Evolutionary conservation across 2,113 vertebrate species (phyloP), one percentile per base, ranked within the genome.

Genomic region (Coptodon rendalli): DNA sequence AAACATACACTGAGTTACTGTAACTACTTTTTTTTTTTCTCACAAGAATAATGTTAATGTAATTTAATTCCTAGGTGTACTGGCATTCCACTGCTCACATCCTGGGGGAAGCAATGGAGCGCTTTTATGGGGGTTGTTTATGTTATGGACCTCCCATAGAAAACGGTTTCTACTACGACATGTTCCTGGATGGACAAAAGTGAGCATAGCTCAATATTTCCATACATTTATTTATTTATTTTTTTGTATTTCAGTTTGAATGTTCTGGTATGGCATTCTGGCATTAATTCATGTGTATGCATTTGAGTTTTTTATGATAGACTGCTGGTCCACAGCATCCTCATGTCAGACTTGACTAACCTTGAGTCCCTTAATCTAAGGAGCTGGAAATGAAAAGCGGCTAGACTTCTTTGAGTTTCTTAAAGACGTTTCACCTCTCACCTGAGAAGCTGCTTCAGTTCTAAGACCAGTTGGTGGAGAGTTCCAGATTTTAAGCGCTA

Each of bases 1-100:
- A 52, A 53, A 27, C 24, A 24, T 11, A 24, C 2, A 10, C 78
- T 61, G 38, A 40, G 5, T 56, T 19, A 54, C 3, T 68, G 63
- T 68, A 68, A 38, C 34, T 68, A 22, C 4, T 2, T 66, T 66
- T 66, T 22, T 45, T 40, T 11, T 36, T 0, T 2, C 2, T 34
- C 29, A n/a, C 71, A 45, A 16, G 40, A 80, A 84, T 38, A 52
- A 16, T 38, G 3, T 45, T 22, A 2, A 16, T 50, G 3, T 50
- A 56, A 34, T 71, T 4, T 17, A 9, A 12, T 57, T 84, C 19
- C 7, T 56, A 99, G 98, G 99, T 99, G 0, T 99, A 99, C 83
- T 99, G 99, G 99, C 98, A 99, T 90, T 99, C 99, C 16, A 99
- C 98, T 38, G 99, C 99, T 86, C 99, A 99, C 90, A 97, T 99